These are phyloP conservation scores for Habrosyne pyritoides DNA, from an alignment of 2,888 invertebrate species.

Conservation along the genomic window DNA sequence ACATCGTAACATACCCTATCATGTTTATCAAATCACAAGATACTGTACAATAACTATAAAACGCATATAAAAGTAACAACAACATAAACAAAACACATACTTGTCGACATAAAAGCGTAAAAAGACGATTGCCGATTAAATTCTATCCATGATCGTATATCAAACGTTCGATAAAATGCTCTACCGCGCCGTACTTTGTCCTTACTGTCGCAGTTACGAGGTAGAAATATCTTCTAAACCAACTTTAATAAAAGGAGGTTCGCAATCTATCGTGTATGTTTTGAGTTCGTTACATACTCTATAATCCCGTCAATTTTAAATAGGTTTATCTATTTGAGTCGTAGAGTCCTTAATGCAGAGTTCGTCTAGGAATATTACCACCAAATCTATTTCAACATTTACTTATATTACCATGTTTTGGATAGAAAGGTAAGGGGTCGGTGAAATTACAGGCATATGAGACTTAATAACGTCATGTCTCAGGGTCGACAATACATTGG, in stretches of 20 bases:
- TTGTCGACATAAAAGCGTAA: neutral
- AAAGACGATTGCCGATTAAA: constrained; percentile 1
- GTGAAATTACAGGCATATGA: no score
- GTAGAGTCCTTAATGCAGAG: no score
- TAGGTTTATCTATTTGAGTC: no score
- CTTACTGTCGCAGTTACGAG: neutral
- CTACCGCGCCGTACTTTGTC: neutral
- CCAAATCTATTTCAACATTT: no score
- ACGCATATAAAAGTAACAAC: neutral
- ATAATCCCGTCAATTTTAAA: no score
- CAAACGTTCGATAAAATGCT: neutral
- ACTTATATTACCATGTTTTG: no score
- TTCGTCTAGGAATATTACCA: no score
- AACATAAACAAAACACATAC: constrained; percentile 1
- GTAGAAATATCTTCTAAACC: neutral
- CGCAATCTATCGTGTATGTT: neutral
- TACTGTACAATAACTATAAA: neutral
- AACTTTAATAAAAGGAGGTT: neutral
- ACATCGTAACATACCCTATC: neutral
- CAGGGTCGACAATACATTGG: no score
- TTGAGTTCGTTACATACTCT: no score
- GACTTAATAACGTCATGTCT: no score
- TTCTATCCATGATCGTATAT: neutral
- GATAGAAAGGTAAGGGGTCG: no score
- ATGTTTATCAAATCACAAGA: neutral